These are phyloP conservation scores for Deilephila elpenor DNA, from an alignment of 2,888 invertebrate species.

Conservation along the genomic window DNA sequence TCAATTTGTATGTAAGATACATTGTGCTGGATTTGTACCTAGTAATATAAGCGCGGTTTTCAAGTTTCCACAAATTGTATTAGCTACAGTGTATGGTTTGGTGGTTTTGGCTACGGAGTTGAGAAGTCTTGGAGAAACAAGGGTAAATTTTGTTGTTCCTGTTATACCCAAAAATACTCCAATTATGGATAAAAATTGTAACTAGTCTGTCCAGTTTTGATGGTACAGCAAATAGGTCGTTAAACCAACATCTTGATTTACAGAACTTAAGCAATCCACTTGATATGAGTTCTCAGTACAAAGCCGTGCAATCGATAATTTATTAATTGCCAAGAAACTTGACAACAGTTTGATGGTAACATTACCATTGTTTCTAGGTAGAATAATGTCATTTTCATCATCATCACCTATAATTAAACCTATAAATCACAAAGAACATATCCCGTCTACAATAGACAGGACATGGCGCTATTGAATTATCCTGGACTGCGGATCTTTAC, in stretches of 20 bases:
- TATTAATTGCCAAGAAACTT: too few relatives aligned
- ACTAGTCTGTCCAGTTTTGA: too few relatives aligned
- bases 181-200: too few relatives aligned
- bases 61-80: not conserved
- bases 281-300: too few relatives aligned
- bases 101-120: not conserved
- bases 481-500: constrained; percentile 47
- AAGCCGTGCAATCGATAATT: too few relatives aligned
- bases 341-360: too few relatives aligned
- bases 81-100: constrained; percentile 14
- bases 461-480: constrained; percentile 32
- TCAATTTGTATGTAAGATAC: constrained; percentile 21
- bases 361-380: too few relatives aligned
- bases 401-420: not conserved
- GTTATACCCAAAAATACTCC: too few relatives aligned
- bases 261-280: too few relatives aligned
- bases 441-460: constrained; percentile 46
- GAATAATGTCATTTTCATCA: too few relatives aligned
- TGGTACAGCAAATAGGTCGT: too few relatives aligned
- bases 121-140: not conserved
- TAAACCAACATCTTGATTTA: too few relatives aligned
- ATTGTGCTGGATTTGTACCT: constrained; percentile 14
- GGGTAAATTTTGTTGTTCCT: not conserved
- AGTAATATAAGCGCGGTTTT: constrained; percentile 15
- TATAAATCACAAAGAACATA: constrained; percentile 33